Base-by-base conservation (phyloP, 92 coral and sea anemone species). In the Galaxea fascicularis region DNA sequence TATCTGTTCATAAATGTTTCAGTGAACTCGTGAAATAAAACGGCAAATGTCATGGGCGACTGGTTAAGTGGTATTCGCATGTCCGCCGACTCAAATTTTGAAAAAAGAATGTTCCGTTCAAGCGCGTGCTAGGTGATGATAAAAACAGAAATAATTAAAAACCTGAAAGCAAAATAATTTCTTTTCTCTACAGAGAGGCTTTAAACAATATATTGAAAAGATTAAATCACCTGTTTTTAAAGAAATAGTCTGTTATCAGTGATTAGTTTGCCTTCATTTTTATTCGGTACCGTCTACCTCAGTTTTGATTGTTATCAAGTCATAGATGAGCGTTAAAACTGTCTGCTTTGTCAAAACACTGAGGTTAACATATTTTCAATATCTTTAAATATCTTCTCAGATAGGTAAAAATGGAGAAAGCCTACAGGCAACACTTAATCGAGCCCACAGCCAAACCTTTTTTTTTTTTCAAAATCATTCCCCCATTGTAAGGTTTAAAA, bases 251-350 rank as follows among this genome's bases (percentile, higher is more conserved):
- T 57, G 83, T 65, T 44, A 26, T 35, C 41, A 35, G 6, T 35
- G 41, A 6, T 51, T 16, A 25, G 26, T 49, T 49, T 5, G 1
- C 2, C 14, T 15, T 49, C 3, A 15, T 20, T 3, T 35, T 76
- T 57, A 11, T 18, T 21, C 26, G 14, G 39, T 68, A 5, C 29
- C 8, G 22, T n/a, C 24, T 31, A 68, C n/a, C n/a, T 76, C 67
- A 56, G 7, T 76, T 75, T 31, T 39, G 66, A 75, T 35, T 65
- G 29, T 75, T 28, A 75, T 75, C 14, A n/a, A 12, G 29, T 35
- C 47, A 8, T 11, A 9, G 7, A 31, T 57, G n/a, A 57, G 59
- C 14, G 68, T 63, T 10, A 31, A 30, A 76, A 57, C 41, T 35
- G 41, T 27, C 4, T 14, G 65, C 52, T 27, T 27, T 27, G 18